Evolutionary conservation across 2,113 vertebrate genomes (phyloP).

Genomic region (Noturus placidus): DNA sequence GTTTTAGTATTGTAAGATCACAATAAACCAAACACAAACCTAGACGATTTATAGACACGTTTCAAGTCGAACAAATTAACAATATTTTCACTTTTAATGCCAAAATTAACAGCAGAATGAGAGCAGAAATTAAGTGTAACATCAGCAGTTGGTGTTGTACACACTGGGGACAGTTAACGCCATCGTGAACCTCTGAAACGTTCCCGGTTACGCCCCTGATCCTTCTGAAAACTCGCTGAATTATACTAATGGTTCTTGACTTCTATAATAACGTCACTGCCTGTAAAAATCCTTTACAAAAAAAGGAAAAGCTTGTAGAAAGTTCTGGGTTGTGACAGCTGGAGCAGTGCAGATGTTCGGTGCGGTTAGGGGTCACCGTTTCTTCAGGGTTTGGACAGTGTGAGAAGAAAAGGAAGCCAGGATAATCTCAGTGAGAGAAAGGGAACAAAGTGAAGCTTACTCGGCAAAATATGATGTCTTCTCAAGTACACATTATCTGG

Average conservation of each 20-base stretch:
- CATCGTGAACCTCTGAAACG: background rate
- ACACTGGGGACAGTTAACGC: background rate
- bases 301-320: background rate
- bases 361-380: background rate
- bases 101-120: background rate
- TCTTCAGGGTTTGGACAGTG: background rate
- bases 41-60: background rate
- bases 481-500: too few relatives aligned
- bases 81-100: background rate
- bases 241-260: background rate
- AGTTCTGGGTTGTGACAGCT: background rate
- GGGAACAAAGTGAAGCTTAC: background rate
- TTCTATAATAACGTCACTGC: background rate
- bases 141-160: background rate
- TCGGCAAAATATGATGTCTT: background rate
- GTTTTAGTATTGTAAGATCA: background rate
- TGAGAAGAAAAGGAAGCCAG: background rate
- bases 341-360: background rate
- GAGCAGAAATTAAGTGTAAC: background rate
- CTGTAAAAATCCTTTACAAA: background rate
- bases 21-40: background rate
- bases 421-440: background rate
- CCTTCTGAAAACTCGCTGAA: background rate
- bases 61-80: background rate
- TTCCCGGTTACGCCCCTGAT: background rate